Percentiles rank a stretch among this genome's conserved stretches.
phyloP scores from a whole-genome alignment of 2,113 vertebrate genomes.

The Cololabis saira region DNA sequence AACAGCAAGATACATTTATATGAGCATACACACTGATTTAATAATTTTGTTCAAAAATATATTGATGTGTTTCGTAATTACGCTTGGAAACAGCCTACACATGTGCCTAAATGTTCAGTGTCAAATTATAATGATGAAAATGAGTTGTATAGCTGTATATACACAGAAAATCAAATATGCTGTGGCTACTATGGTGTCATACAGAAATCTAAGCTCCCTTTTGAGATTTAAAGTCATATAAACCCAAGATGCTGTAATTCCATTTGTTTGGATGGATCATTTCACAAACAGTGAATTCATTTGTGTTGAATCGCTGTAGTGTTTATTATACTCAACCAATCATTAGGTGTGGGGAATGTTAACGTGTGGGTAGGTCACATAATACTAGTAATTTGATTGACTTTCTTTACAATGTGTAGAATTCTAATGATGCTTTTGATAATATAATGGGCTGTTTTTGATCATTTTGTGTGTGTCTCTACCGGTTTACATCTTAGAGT shows the following conservation, averaged over 20 bases:
- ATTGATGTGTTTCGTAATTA: not conserved
- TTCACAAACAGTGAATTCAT: conserved; percentile 54
- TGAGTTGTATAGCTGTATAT: conserved; percentile 3
- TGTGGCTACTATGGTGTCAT: conserved; percentile 47
- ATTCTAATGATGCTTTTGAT: not conserved
- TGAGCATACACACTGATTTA: no score
- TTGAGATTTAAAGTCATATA: conserved; percentile 45
- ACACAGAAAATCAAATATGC: conserved; percentile 24
- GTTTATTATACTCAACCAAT: conserved; percentile 13
- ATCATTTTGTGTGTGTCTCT: conserved; percentile 24
- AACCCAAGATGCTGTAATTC: conserved; percentile 58
- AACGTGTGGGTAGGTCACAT: no score
- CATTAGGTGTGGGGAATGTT: no score
- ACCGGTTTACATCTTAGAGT: not conserved
- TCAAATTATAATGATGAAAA: not conserved
- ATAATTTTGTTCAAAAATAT: no score
- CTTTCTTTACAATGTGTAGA: no score
- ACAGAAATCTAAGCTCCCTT: conserved; percentile 27
- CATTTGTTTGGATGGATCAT: conserved; percentile 50
- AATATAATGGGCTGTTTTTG: conserved; percentile 7
- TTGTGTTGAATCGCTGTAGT: conserved; percentile 41
- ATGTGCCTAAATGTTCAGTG: not conserved
- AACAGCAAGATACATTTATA: no score
- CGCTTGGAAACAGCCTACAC: not conserved
- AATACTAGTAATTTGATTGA: no score